Conservation (phyloP, 2,888 invertebrate species). For the Sphaerolaimus hirsutus region DNA sequence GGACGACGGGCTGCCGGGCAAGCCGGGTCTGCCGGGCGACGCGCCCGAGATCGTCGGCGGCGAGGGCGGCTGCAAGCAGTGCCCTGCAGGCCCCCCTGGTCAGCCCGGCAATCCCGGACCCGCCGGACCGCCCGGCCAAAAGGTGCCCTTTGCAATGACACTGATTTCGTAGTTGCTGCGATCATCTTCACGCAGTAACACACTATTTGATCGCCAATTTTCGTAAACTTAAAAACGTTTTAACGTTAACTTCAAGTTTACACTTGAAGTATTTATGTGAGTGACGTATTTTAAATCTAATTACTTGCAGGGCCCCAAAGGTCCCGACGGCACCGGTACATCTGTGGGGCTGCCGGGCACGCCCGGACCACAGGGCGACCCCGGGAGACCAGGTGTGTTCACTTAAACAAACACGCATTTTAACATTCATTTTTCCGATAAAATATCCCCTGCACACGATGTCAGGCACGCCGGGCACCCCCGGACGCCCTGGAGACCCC, state of each 20-base stretch:
- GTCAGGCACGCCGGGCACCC: slow-evolving; percentile 2
- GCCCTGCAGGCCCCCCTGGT: slow-evolving; percentile 3
- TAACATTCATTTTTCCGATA: not conserved
- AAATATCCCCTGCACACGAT: not conserved
- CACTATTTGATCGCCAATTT: too few relatives aligned
- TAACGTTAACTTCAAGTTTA: too few relatives aligned
- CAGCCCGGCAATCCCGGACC: slow-evolving; percentile 12
- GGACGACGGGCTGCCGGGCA: slow-evolving; percentile 12
- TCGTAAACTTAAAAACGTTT: too few relatives aligned
- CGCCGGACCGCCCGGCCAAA: slow-evolving; percentile 13
- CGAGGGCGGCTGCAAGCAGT: not conserved
- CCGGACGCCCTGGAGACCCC: slow-evolving; percentile 6
- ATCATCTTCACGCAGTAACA: too few relatives aligned
- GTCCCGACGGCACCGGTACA: slow-evolving; percentile 10
- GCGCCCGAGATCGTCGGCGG: not conserved
- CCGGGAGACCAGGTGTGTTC: slow-evolving; percentile 11
- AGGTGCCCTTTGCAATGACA: too few relatives aligned
- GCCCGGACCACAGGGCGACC: slow-evolving; percentile 13
- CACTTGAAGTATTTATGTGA: too few relatives aligned
- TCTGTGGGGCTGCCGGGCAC: slow-evolving; percentile 11
- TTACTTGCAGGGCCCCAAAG: slow-evolving; percentile 13
- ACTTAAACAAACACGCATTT: not conserved
- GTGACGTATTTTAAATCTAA: too few relatives aligned
- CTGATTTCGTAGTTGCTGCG: too few relatives aligned
- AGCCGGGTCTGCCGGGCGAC: slow-evolving; percentile 11